A percentile compares a stretch with the other conserved stretches of the same genome.
These are phyloP conservation scores for Ophonus ardosiacus DNA, from an alignment of 2,888 invertebrate species.

Conservation along the genomic window DNA sequence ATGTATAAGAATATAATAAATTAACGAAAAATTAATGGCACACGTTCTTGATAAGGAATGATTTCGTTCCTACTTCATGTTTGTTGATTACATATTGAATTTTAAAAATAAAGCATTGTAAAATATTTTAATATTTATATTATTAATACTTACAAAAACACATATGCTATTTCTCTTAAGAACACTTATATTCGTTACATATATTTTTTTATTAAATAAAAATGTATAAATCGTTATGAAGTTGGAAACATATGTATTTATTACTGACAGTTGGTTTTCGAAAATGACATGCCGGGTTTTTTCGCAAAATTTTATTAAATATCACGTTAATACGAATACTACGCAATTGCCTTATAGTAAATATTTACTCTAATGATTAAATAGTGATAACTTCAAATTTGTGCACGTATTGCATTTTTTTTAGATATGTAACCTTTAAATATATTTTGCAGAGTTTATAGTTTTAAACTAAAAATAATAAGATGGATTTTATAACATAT, in stretches of 20 bases:
- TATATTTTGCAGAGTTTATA: conserved; percentile 18
- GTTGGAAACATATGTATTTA: background rate
- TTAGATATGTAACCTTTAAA: conserved; percentile 26
- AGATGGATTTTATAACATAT: conserved; percentile 83
- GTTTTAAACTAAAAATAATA: conserved; percentile 31
- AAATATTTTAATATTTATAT: background rate
- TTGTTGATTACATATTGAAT: background rate
- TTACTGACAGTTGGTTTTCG: conserved; percentile 10
- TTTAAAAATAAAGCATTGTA: too few species aligned
- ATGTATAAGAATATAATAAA: background rate
- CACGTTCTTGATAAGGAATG: conserved; percentile 12
- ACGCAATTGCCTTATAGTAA: conserved; percentile 22
- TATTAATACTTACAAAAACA: background rate
- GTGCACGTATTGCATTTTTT: background rate
- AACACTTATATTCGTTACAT: too few species aligned
- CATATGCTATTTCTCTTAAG: background rate
- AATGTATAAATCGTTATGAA: background rate
- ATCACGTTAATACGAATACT: background rate
- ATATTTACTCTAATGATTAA: conserved; percentile 21
- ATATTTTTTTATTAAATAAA: background rate
- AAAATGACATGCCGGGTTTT: conserved; percentile 15
- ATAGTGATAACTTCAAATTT: background rate
- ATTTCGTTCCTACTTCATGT: conserved; percentile 35
- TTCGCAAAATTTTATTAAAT: background rate
- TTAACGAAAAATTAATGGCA: conserved; percentile 19